Evolutionary conservation across 2,113 vertebrate species (phyloP), one percentile per base, ranked within the genome.

Genomic region (Pavo muticus): DNA sequence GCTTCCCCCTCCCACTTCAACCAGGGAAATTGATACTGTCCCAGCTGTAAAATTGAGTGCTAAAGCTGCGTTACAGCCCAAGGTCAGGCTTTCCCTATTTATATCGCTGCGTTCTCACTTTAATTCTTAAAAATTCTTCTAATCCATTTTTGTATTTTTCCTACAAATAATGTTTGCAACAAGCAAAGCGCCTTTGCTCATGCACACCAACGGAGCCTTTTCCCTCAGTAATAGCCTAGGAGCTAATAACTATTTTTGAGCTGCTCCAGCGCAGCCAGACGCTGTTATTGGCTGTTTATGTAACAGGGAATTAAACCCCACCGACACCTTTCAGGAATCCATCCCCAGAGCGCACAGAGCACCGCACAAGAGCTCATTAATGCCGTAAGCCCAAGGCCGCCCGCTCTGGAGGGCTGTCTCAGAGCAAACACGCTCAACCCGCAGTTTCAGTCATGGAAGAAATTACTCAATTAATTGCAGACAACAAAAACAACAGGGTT

Each of bases 231-330:
- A 91, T 15, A 91, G 56, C 65, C 89, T 91, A 48, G 54, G 83
- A 93, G 82, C 48, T 94, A 95, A 90, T 79, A 88, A 93, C 77
- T 94, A 86, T 95, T 97, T 96, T 88, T 72, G 81, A 96, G 88
- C 86, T 91, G 88, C 78, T 94, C 60, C 83, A 87, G 75, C 25
- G 50, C 52, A 91, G 73, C 80, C 37, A 80, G 91, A 79, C 45
- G 64, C 85, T 87, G 87, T 90, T 93, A 93, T 29, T 90, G 71
- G 88, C 69, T 94, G 85, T 96, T 95, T 96, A 95, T 73, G 63
- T 95, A 96, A 97, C 86, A 87, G 64, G 52, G 86, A 94, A 95
- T 95, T 95, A 97, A 97, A 92, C 94, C 95, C 84, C 90, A 93
- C 67, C 3, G 52, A 72, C 68, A 93, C 87, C 92, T 93, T 91